Conservation (phyloP, 2,113 vertebrate genomes). For the Pseudorasbora parva region DNA sequence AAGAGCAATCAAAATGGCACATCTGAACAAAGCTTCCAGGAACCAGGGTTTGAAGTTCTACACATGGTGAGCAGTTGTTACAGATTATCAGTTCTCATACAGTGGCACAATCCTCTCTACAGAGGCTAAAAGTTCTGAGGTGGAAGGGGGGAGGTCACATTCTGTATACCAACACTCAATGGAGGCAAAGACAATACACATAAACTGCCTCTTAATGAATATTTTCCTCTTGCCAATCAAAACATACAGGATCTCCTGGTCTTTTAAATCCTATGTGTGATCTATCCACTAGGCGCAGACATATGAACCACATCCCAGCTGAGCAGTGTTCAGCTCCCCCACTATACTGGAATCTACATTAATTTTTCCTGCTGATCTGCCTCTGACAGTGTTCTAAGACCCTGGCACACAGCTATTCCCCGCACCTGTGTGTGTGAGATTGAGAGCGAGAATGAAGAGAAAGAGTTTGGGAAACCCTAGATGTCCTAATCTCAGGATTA, state of each 20-base stretch:
- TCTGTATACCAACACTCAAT: slow-evolving; percentile 30
- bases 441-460: background rate
- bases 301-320: background rate
- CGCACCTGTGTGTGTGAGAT: slow-evolving; percentile 28
- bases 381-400: slow-evolving; percentile 11
- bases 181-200: slow-evolving; percentile 2
- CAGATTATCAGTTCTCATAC: slow-evolving; percentile 48
- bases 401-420: background rate
- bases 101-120: slow-evolving; percentile 15
- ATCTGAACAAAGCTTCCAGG: slow-evolving; percentile 37
- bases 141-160: slow-evolving; percentile 10
- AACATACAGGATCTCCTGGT: slow-evolving; percentile 2
- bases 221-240: slow-evolving; percentile 36
- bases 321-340: background rate
- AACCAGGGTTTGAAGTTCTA: slow-evolving; percentile 37
- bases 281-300: background rate
- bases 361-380: slow-evolving; percentile 18
- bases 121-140: slow-evolving; percentile 10
- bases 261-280: background rate
- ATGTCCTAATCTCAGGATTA: slow-evolving; percentile 45
- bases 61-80: slow-evolving; percentile 43
- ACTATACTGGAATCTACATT: slow-evolving; percentile 8
- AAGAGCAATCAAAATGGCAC: background rate
- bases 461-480: slow-evolving; percentile 31
- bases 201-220: slow-evolving; percentile 22